A percentile compares a stretch with the other conserved stretches of the same genome.
These are phyloP conservation scores for Belgica antarctica DNA, from an alignment of 2,888 invertebrate species.

Conservation along the genomic window DNA sequence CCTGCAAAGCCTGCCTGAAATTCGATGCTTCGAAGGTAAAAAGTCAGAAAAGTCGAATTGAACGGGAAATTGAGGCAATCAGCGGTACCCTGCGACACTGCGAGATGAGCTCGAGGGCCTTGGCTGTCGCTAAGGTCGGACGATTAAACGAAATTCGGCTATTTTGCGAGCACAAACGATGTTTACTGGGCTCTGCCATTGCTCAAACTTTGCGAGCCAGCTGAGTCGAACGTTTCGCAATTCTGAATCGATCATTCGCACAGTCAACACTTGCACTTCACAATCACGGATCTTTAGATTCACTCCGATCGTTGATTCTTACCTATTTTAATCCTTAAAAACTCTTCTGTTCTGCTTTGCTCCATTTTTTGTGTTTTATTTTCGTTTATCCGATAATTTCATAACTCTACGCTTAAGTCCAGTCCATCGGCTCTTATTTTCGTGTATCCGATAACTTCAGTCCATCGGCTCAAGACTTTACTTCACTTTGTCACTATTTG, in stretches of 20 bases:
- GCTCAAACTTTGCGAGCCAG: background rate
- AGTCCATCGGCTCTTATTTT: no score
- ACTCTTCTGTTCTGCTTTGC: constrained; percentile 36
- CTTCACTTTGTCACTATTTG: no score
- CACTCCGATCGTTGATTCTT: background rate
- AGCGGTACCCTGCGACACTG: background rate
- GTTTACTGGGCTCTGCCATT: background rate
- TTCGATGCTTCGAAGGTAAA: background rate
- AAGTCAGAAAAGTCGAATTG: background rate
- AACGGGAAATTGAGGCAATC: background rate
- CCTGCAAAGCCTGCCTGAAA: constrained; percentile 17
- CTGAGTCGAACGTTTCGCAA: background rate
- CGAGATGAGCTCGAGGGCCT: background rate
- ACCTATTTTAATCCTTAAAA: constrained; percentile 40
- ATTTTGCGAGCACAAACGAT: background rate
- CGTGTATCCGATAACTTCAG: no score
- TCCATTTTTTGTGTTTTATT: constrained; percentile 25
- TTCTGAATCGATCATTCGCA: no score
- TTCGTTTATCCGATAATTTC: background rate
- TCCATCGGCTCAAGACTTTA: no score
- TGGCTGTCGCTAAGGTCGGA: background rate
- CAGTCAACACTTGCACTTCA: constrained; percentile 1
- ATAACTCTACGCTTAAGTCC: no score
- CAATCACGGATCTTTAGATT: background rate
- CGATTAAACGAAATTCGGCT: background rate